Percentiles rank a stretch among this genome's conserved stretches.
phyloP scores from a whole-genome alignment of 2,797 vertebrate species.

The Parauchenoglanis ngamensis region DNA sequence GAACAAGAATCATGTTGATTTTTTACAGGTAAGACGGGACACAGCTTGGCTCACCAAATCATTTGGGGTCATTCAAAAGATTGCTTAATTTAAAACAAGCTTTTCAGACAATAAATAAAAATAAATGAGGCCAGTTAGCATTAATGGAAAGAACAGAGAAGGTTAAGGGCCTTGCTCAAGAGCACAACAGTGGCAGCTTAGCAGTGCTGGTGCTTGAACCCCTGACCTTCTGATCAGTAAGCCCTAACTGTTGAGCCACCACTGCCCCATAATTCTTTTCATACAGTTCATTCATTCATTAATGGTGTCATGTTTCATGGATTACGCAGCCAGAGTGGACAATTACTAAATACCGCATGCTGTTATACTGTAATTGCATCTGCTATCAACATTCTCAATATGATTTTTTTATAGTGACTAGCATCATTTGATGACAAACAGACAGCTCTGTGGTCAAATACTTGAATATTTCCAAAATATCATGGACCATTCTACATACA shows the following conservation, averaged over 20 bases:
- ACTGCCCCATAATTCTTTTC: background rate
- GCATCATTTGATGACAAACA: background rate
- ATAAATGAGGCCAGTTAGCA: background rate
- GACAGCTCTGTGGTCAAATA: background rate
- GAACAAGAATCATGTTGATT: slow-evolving; percentile 77
- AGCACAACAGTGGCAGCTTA: no score
- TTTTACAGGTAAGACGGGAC: slow-evolving; percentile 75
- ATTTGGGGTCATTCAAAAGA: background rate
- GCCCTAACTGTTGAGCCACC: no score
- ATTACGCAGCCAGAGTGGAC: background rate
- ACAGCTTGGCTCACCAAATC: background rate
- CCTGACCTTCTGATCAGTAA: no score
- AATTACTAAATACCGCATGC: background rate
- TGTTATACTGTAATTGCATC: background rate
- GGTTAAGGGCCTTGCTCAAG: no score
- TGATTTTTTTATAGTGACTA: background rate
- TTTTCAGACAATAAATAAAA: background rate
- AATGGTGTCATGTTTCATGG: background rate
- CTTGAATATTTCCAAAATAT: background rate
- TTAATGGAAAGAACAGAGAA: background rate
- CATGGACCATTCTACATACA: background rate
- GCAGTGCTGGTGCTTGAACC: no score
- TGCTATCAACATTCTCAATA: background rate
- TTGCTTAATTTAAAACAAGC: background rate
- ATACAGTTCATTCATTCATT: background rate